These are phyloP conservation scores for Reticulitermes lucifugus DNA, from an alignment of 2,888 invertebrate species.

Conservation along the genomic window DNA sequence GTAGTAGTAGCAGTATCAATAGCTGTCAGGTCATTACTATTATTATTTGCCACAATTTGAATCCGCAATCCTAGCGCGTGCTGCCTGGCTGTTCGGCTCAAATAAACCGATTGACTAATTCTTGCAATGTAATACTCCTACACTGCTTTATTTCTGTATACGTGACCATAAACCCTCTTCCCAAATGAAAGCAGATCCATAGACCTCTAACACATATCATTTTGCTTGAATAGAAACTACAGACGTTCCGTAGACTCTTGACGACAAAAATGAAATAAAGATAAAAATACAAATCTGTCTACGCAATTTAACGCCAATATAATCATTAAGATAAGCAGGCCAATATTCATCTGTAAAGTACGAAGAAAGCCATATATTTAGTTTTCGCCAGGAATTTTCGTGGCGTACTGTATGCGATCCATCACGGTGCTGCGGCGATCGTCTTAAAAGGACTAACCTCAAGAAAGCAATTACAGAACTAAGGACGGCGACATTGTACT, in stretches of 20 bases:
- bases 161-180: background rate
- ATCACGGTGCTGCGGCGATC: background rate
- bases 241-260: background rate
- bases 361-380: background rate
- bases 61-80: no score
- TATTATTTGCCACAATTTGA: no score
- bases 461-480: background rate
- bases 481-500: background rate
- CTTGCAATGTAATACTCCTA: no score
- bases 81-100: no score
- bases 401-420: background rate
- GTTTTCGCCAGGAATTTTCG: background rate
- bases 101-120: no score
- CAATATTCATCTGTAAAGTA: background rate
- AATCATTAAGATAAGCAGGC: background rate
- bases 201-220: background rate
- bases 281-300: background rate
- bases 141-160: background rate
- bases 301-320: background rate
- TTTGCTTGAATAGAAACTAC: background rate
- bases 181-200: background rate
- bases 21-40: no score
- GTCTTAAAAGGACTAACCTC: background rate
- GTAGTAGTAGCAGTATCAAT: no score
- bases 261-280: background rate